These are phyloP conservation scores for Phalloptychus januarius DNA, from an alignment of 2,797 vertebrate genomes.

Conservation along the genomic window DNA sequence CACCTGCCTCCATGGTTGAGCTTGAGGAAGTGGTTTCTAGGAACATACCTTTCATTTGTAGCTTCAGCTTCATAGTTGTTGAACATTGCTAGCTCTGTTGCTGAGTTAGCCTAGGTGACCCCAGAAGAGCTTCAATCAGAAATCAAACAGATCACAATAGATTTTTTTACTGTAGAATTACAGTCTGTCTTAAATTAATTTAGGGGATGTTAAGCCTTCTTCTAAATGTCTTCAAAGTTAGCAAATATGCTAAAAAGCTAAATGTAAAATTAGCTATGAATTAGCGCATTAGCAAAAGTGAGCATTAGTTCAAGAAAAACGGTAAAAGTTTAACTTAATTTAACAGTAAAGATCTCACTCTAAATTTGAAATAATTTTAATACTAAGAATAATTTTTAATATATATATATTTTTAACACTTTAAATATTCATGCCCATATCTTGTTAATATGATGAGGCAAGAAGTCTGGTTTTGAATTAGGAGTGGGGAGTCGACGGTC, in stretches of 20 bases:
- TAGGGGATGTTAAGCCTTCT: neutral
- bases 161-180: neutral
- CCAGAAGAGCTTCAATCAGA: neutral
- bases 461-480: neutral
- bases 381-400: neutral
- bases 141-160: neutral
- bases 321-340: neutral
- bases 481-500: neutral
- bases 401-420: neutral
- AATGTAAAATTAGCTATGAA: neutral
- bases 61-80: too few species aligned
- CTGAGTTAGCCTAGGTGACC: neutral
- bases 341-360: neutral
- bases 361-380: neutral
- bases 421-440: neutral
- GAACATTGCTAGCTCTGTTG: too few species aligned
- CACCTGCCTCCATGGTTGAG: too few species aligned
- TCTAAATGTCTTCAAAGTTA: neutral
- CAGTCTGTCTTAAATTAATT: neutral
- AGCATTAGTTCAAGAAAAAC: neutral
- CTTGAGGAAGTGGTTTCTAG: too few species aligned
- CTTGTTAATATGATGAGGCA: neutral
- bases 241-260: neutral
- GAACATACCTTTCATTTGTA: too few species aligned
- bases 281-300: neutral